phyloP scores from a whole-genome alignment of 1,140 invertebrate species.

The Bombus terrestris region DNA sequence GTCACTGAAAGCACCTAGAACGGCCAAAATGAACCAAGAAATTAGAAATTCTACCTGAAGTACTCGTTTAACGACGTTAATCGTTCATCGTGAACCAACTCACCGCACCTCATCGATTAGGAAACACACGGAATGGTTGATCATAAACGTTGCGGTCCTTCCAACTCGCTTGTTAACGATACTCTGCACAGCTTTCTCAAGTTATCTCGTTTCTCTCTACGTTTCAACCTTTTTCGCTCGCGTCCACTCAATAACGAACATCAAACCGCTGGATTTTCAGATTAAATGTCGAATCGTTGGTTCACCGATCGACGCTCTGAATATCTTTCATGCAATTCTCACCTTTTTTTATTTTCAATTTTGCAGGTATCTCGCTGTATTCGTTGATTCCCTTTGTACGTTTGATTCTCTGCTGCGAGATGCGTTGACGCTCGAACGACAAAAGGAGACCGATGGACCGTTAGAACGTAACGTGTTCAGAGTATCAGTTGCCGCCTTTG shows the following conservation, averaged over 20 bases:
- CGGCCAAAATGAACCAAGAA: neutral
- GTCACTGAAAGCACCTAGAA: neutral
- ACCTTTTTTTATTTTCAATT: neutral
- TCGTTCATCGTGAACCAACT: constrained; percentile 22
- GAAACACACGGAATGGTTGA: constrained; percentile 12
- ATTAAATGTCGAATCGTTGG: neutral
- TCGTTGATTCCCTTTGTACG: neutral
- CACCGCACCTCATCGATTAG: neutral
- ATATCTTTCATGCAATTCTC: neutral
- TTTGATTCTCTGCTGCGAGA: neutral
- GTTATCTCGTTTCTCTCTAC: neutral
- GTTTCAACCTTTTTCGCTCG: too few relatives aligned
- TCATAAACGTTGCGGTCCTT: neutral
- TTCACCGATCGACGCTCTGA: too few relatives aligned
- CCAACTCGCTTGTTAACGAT: constrained; percentile 27
- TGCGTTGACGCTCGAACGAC: neutral
- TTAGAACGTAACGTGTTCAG: neutral
- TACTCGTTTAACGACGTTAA: constrained; percentile 15
- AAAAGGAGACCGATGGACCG: constrained; percentile 9
- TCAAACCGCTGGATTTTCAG: too few relatives aligned
- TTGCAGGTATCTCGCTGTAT: neutral
- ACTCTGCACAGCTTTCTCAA: neutral
- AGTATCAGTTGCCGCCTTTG: neutral
- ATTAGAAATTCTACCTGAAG: too few relatives aligned
- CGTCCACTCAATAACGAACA: neutral